A percentile compares a stretch with the other conserved stretches of the same genome.
phyloP scores from a whole-genome alignment of 2,113 vertebrate genomes.

The Nycticorax nycticorax region DNA sequence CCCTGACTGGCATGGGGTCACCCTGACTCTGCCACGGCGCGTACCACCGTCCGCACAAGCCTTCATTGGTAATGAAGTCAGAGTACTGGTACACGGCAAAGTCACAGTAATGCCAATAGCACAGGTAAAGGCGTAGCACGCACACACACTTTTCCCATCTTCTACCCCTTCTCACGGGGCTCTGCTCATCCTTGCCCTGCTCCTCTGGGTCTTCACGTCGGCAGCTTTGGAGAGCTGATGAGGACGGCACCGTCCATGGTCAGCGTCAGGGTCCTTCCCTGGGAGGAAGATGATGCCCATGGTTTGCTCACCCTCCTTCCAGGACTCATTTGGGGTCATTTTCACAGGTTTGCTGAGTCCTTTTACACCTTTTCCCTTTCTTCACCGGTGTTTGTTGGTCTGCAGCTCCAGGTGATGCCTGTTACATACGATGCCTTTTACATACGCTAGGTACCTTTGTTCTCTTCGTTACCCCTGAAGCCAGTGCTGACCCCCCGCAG shows the following conservation, averaged over 20 bases:
- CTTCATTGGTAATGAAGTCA: background rate
- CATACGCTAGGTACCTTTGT: background rate
- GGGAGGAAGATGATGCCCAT: background rate
- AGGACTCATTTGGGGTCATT: background rate
- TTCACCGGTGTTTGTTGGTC: accelerated
- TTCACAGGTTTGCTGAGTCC: accelerated
- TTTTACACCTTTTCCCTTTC: background rate
- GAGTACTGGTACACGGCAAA: background rate
- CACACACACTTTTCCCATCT: background rate
- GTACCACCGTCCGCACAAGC: background rate
- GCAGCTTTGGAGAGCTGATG: background rate
- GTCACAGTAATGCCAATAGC: background rate
- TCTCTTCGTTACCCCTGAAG: background rate
- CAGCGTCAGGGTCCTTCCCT: accelerated
- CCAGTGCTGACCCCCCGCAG: background rate
- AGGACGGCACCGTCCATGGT: accelerated
- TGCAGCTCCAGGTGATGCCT: background rate
- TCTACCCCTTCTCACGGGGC: background rate
- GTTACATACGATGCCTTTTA: accelerated
- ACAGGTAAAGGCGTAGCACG: too few relatives aligned
- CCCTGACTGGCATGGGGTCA: background rate
- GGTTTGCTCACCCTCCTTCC: background rate
- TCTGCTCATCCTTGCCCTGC: background rate
- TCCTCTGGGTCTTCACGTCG: background rate
- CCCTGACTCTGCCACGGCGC: background rate